phyloP scores from a whole-genome alignment of 2,888 invertebrate genomes.

The Notodonta ziczac region DNA sequence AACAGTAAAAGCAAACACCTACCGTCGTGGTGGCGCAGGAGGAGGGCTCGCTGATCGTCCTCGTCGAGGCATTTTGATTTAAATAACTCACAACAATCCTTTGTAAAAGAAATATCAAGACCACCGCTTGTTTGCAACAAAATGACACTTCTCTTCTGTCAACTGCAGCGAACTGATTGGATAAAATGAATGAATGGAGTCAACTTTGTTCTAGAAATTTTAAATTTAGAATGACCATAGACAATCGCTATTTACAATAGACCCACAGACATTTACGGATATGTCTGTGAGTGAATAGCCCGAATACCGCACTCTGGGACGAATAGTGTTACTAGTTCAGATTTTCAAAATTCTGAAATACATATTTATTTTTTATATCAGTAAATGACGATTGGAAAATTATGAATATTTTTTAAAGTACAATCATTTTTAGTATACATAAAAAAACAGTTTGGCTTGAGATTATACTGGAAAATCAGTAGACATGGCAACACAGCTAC shows the following conservation, averaged over 20 bases:
- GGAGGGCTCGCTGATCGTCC: constrained; percentile 90
- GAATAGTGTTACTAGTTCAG: too few species aligned
- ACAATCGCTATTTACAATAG: constrained; percentile 9
- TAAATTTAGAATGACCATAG: constrained; percentile 49
- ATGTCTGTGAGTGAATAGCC: too few species aligned
- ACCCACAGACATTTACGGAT: too few species aligned
- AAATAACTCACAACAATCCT: constrained; percentile 19
- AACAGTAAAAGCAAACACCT: constrained; percentile 42
- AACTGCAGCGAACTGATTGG: constrained; percentile 10
- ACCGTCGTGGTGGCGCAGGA: constrained; percentile 86
- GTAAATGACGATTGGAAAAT: too few species aligned
- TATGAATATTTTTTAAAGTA: too few species aligned
- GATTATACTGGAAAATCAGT: too few species aligned
- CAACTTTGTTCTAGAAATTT: constrained; percentile 56
- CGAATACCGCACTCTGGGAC: too few species aligned
- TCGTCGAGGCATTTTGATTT: constrained; percentile 87
- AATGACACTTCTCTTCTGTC: constrained; percentile 28
- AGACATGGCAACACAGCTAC: too few species aligned
- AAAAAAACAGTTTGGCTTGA: too few species aligned
- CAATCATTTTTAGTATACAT: too few species aligned
- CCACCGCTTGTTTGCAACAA: constrained; percentile 10
- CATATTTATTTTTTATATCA: too few species aligned
- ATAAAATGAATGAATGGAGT: constrained; percentile 27
- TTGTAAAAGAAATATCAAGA: constrained; percentile 9
- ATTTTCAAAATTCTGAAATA: too few species aligned